Evolutionary conservation across 2,113 vertebrate species (phyloP), one percentile per base, ranked within the genome.

Genomic region (Apistogramma diplotaenia): DNA sequence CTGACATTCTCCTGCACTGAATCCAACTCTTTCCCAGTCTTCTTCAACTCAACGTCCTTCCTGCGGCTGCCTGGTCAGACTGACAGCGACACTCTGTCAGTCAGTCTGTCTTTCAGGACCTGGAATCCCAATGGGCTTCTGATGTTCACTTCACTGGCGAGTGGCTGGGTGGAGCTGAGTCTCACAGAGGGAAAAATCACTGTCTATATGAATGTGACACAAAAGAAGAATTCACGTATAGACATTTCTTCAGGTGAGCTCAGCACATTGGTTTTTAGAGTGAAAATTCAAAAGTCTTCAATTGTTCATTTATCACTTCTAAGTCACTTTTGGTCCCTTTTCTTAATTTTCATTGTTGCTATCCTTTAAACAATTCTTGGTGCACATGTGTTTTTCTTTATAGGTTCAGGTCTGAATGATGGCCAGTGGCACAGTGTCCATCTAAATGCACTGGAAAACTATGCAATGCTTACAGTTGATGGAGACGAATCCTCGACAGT

Each of bases 351-450:
- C 9, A 49, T 29, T 3, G 1, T 23, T 27, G 8, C 18, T 27
- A 0, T 11, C 21, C n/a, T 12, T 73, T 37, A 7, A 57, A 11
- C 19, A 58, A 1, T 11, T 15, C 25, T 19, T 8, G 49, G 70
- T 71, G 29, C 15, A 21, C 12, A 0, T 59, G 3, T 49, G 15
- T 53, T 35, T 55, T n/a, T 25, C 2, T 3, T 19, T 16, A 4
- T 67, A 99, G 98, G 98, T 15, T 96, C 96, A 4, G 95, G 96
- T 1, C 93, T 99, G 71, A 97, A 97, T 37, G 97, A 99, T 0
- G 98, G 98, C 1, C 98, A 98, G 84, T 99, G 98, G 98, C 98
- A 99, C 37, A 97, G 96, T 10, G 96, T 98, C 51, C 96, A 96
- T 16, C 95, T 99, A 72, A 94, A 97, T 12, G 97, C 97, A 0